Percentiles rank a stretch among this genome's conserved stretches.
Conservation (phyloP, 1,140 invertebrate genomes). For the Zelostemma sp. region DNA sequence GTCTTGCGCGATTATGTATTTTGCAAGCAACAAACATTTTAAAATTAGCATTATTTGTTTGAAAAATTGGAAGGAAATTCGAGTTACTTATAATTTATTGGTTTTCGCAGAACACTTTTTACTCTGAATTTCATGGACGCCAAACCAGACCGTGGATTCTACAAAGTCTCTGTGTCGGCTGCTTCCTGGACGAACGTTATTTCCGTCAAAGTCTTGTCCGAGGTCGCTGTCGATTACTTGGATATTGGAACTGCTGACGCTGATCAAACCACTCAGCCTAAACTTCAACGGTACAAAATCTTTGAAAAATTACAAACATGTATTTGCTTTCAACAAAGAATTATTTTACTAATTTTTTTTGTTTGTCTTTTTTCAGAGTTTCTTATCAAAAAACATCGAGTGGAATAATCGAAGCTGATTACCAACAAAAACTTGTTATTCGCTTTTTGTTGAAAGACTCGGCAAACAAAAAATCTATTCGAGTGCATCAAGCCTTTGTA, state of each 20-base stretch:
- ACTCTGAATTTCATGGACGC: slow-evolving; percentile 84
- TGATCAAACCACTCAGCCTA: slow-evolving; percentile 86
- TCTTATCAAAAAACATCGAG: slow-evolving; percentile 79
- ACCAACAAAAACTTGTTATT: slow-evolving; percentile 89
- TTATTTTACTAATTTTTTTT: no score
- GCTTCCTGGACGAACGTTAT: slow-evolving; percentile 75
- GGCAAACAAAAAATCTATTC: slow-evolving; percentile 75
- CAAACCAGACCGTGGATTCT: slow-evolving; percentile 86
- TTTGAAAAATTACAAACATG: no score
- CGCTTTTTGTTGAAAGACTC: slow-evolving; percentile 86
- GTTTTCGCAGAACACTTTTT: slow-evolving; percentile 75
- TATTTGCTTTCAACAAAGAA: no score
- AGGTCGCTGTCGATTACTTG: slow-evolving; percentile 81
- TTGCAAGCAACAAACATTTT: slow-evolving; percentile 43
- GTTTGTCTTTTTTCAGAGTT: slow-evolving; percentile 70
- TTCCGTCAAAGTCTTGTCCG: slow-evolving; percentile 80
- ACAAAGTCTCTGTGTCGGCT: slow-evolving; percentile 84
- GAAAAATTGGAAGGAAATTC: not conserved
- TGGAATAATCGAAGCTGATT: slow-evolving; percentile 83
- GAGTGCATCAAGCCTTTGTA: slow-evolving; percentile 94
- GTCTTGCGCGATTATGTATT: slow-evolving; percentile 31
- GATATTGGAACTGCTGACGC: slow-evolving; percentile 92
- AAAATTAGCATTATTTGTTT: slow-evolving; percentile 8
- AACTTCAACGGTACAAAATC: slow-evolving; percentile 75
- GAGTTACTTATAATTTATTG: not conserved